phyloP scores from a whole-genome alignment of 1,140 invertebrate species.

The Bombus ignitus region DNA sequence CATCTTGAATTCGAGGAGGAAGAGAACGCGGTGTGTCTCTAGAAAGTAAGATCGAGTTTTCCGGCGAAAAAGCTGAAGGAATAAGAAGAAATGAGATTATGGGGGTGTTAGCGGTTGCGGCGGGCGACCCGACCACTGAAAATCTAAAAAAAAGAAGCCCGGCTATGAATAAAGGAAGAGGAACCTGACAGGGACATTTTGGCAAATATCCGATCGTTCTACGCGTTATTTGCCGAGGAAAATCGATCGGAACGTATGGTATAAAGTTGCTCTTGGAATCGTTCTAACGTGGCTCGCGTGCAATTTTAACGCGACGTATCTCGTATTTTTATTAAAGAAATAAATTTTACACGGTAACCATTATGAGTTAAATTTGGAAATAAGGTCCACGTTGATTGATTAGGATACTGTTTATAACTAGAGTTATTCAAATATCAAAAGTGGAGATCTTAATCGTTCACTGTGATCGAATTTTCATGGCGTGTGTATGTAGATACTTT shows the following conservation, averaged over 20 bases:
- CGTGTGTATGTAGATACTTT: too few species aligned
- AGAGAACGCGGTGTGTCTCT: constrained; percentile 15
- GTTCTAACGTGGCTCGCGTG: too few species aligned
- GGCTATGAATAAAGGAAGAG: background rate
- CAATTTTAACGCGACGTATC: too few species aligned
- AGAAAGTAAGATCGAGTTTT: constrained; percentile 51
- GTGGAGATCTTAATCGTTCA: background rate
- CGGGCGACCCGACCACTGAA: background rate
- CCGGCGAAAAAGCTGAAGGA: constrained; percentile 25
- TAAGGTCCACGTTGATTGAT: too few species aligned
- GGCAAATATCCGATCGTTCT: background rate
- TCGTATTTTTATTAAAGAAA: too few species aligned
- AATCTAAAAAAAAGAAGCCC: background rate
- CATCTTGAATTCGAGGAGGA: constrained; percentile 67
- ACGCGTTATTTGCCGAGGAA: background rate
- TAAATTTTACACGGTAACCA: too few species aligned
- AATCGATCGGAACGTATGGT: background rate
- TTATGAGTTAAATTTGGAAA: too few species aligned
- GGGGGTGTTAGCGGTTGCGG: constrained; percentile 32
- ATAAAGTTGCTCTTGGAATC: background rate
- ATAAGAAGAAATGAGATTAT: constrained; percentile 39
- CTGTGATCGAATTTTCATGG: background rate
- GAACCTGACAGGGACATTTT: background rate
- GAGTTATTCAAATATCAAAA: too few species aligned
- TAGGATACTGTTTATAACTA: too few species aligned